These are phyloP conservation scores for Platyura marginata DNA, from an alignment of 1,140 invertebrate species.

Conservation along the genomic window DNA sequence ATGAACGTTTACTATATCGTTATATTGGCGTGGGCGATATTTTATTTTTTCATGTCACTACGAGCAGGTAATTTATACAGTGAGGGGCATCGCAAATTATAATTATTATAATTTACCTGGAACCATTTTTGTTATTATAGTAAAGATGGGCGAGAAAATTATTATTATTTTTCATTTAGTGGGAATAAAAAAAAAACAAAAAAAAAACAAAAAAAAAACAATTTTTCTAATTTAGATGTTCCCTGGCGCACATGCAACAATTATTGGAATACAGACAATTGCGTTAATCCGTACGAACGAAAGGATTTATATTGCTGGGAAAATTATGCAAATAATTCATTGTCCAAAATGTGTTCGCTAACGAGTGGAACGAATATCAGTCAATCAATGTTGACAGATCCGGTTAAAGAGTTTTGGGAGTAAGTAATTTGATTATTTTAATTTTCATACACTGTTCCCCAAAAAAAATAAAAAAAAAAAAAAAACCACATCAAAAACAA, in stretches of 20 bases:
- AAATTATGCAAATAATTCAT: conserved; percentile 27
- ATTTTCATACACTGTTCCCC: background rate
- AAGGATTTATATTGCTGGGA: conserved; percentile 51
- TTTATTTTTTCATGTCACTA: conserved; percentile 91
- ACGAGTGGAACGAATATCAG: conserved; percentile 46
- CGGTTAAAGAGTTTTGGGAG: conserved; percentile 96
- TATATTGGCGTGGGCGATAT: conserved; percentile 93
- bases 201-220: too few species aligned
- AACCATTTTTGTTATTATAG: too few species aligned
- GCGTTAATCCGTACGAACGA: conserved; percentile 64
- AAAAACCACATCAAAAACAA: too few species aligned
- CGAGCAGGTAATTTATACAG: conserved; percentile 49
- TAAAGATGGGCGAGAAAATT: too few species aligned
- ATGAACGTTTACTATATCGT: conserved; percentile 99
- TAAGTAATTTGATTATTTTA: conserved; percentile 30
- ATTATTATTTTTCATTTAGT: too few species aligned
- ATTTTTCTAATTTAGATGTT: conserved; percentile 59
- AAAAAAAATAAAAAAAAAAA: too few species aligned
- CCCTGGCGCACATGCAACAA: conserved; percentile 94
- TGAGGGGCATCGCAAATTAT: too few species aligned
- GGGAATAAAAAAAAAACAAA: too few species aligned
- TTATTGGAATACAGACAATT: conserved; percentile 74
- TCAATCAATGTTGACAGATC: conserved; percentile 52
- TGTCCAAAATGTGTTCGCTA: conserved; percentile 43
- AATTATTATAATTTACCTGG: too few species aligned